A percentile compares a stretch with the other conserved stretches of the same genome.
These are phyloP conservation scores for Amblyjoppa proteus DNA, from an alignment of 2,888 invertebrate species.

Conservation along the genomic window DNA sequence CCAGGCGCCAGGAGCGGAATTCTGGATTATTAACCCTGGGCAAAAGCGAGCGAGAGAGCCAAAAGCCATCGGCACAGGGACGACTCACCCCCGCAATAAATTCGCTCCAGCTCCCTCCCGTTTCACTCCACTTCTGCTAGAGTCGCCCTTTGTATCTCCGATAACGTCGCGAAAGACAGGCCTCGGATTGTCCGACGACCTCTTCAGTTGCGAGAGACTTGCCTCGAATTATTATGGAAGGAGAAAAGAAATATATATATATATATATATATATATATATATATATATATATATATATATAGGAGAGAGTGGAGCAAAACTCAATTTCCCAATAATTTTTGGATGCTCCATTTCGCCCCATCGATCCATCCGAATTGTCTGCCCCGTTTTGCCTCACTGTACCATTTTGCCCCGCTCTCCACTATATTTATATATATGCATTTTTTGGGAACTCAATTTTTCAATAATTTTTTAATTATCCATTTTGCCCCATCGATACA, in stretches of 20 bases:
- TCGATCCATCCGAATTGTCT: too few relatives aligned
- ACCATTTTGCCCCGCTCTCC: too few relatives aligned
- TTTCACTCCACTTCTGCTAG: conserved; percentile 2
- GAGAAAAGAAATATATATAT: not conserved
- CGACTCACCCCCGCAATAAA: conserved; percentile 60
- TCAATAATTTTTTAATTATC: too few relatives aligned
- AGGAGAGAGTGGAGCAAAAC: too few relatives aligned
- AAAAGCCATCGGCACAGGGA: conserved; percentile 49
- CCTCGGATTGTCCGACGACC: not conserved
- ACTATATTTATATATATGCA: too few relatives aligned
- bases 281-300: not conserved
- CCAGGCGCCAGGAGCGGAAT: conserved; percentile 71
- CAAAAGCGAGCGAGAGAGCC: conserved; percentile 63
- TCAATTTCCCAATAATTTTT: too few relatives aligned
- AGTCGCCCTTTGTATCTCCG: conserved; percentile 12
- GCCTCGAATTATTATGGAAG: conserved; percentile 34
- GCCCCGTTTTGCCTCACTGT: too few relatives aligned
- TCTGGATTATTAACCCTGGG: conserved; percentile 78
- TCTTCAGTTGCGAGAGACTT: conserved; percentile 30
- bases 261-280: too few relatives aligned
- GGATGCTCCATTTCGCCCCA: too few relatives aligned
- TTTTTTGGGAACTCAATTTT: too few relatives aligned
- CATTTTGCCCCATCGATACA: too few relatives aligned
- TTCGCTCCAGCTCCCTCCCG: conserved; percentile 26
- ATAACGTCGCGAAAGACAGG: conserved; percentile 13